phyloP scores from a whole-genome alignment of 37 sponge, comb jelly and placozoan genomes.

The Spongilla lacustris region DNA sequence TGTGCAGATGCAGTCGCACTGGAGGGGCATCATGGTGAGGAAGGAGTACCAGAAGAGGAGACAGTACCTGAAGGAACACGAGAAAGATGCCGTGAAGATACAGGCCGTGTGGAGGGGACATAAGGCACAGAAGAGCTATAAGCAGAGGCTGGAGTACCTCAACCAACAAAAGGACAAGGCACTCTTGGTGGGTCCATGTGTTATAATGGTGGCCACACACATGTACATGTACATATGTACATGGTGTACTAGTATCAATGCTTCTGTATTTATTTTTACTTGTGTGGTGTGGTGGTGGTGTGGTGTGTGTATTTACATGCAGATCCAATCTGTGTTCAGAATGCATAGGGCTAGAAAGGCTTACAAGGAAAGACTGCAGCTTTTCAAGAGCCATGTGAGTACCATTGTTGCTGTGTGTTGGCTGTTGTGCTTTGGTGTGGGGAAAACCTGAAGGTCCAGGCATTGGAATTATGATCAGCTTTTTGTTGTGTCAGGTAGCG shows the following conservation, averaged over 20 bases:
- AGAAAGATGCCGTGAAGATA: slow-evolving; percentile 37
- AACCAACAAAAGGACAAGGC: slow-evolving; percentile 61
- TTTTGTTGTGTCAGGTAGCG: slow-evolving; percentile 40
- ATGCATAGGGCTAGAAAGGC: slow-evolving; percentile 67
- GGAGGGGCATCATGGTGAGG: slow-evolving; percentile 78
- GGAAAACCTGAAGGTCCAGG: too few relatives aligned
- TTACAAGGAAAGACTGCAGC: slow-evolving; percentile 50
- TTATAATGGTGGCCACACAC: background rate
- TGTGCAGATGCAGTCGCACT: slow-evolving; percentile 77
- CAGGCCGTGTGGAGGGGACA: slow-evolving; percentile 81
- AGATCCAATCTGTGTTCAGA: slow-evolving; percentile 72
- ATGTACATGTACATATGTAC: background rate
- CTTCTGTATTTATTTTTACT: background rate
- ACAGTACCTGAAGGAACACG: slow-evolving; percentile 71
- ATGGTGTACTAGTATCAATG: background rate
- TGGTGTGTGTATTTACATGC: background rate
- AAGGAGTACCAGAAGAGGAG: slow-evolving; percentile 59
- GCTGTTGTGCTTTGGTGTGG: background rate
- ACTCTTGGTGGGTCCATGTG: slow-evolving; percentile 56
- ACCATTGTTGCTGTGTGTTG: background rate
- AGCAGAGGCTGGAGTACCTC: slow-evolving; percentile 79
- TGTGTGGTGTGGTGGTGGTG: background rate
- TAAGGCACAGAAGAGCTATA: slow-evolving; percentile 69
- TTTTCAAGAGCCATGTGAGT: slow-evolving; percentile 74
- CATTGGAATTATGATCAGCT: too few relatives aligned